Base-by-base conservation (phyloP, 1,140 invertebrate genomes). In the Pseudomyrmex cubaensis region DNA sequence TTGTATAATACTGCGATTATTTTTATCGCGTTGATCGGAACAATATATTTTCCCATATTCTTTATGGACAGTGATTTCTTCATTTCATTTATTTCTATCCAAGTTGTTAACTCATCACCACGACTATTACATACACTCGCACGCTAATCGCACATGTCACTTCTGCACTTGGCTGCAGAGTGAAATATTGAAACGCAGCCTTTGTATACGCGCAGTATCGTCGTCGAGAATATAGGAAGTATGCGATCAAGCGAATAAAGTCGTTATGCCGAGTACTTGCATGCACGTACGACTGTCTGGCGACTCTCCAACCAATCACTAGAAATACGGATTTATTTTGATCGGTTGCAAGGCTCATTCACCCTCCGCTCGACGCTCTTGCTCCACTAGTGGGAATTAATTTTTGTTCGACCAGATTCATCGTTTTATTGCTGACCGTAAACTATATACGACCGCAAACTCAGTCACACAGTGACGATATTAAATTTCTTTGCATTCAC, bases 401-500 rank as follows among this genome's bases (percentile, higher is more conserved):
- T 75, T 5, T 56, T 12, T 22, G 15, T 22, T 15, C 25, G 50
- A 17, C 56, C 57, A 25, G 22, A 76, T 83, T 70, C 50, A 13
- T 50, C n/a, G 61, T 50, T 20, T 20, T 62, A 48, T 22, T 75
- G 5, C 15, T 5, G 13, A 25, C 44, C 46, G 46, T 72, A 22
- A 85, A 70, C 48, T 48, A 25, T 46, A 62, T 61, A 67, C n/a
- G 69, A n/a, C 73, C 61, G 50, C 17, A 44, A n/a, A 82, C 61
- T 57, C 57, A 62, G 77, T 35, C 35, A 35, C 35, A 35, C 54
- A 69, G 56, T 44, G 46, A 17, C 48, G 83, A 74, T 84, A 86
- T 86, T 84, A 74, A 86, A 44, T 46, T 46, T 50, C 15, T 46
- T 50, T 35, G 54, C 74, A 86, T 86, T 84, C 67, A 86, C 80